These are phyloP conservation scores for Eleginops maclovinus DNA, from an alignment of 2,113 vertebrate species.

Conservation along the genomic window DNA sequence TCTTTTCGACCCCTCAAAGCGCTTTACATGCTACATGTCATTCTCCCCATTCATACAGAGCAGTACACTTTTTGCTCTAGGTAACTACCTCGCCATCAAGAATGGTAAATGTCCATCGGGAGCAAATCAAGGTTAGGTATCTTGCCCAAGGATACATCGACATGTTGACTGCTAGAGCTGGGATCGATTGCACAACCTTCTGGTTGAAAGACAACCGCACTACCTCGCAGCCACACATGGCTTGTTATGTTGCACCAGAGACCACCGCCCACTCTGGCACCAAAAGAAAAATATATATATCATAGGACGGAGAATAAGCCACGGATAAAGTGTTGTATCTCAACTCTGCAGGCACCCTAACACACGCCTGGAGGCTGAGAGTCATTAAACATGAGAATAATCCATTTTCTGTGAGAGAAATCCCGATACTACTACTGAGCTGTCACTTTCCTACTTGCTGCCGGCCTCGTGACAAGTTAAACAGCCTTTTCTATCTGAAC, in stretches of 20 bases:
- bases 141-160: no score
- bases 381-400: constrained; percentile 28
- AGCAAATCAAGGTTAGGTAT: no score
- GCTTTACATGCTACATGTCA: no score
- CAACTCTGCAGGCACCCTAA: neutral
- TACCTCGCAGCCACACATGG: no score
- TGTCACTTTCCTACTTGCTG: neutral
- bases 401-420: neutral
- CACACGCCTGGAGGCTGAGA: neutral
- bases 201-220: neutral
- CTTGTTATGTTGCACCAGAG: neutral
- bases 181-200: no score
- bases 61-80: no score
- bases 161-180: no score
- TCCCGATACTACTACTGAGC: neutral
- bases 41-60: no score
- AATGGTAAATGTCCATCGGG: no score
- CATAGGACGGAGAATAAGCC: neutral
- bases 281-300: neutral
- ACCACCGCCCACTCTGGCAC: neutral
- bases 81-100: no score
- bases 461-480: neutral
- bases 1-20: no score
- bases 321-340: neutral
- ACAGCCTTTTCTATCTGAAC: neutral